Conservation (phyloP, 2,888 invertebrate genomes). For the Nowickia ferox region DNA sequence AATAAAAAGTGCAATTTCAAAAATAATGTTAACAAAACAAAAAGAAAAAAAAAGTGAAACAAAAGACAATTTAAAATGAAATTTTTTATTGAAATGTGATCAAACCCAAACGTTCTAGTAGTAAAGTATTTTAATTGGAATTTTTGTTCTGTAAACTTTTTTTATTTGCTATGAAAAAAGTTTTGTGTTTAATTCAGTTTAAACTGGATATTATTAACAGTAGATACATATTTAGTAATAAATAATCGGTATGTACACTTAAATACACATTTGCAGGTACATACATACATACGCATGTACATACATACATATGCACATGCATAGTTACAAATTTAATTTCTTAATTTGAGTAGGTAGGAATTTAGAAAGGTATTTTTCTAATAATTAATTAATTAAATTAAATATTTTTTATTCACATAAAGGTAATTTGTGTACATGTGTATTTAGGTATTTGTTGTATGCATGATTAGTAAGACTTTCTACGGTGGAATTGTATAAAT, state of each 20-base stretch:
- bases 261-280: background rate
- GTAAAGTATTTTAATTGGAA: constrained; percentile 10
- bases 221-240: background rate
- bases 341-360: no score
- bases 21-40: constrained; percentile 7
- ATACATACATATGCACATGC: background rate
- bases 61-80: background rate
- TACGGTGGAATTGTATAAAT: no score
- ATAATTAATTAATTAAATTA: no score
- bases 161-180: background rate
- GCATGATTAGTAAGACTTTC: no score
- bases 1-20: background rate
- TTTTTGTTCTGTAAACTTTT: background rate
- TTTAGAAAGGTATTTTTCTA: no score
- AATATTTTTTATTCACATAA: no score
- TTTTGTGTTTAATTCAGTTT: background rate
- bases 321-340: background rate
- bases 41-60: constrained; percentile 1
- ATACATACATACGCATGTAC: background rate
- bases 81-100: background rate
- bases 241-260: background rate
- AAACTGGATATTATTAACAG: background rate
- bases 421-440: no score
- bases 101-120: constrained; percentile 2
- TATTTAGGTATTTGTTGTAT: no score